Base-by-base conservation (phyloP, 2,113 vertebrate genomes). In the Pterophyllum scalare region DNA sequence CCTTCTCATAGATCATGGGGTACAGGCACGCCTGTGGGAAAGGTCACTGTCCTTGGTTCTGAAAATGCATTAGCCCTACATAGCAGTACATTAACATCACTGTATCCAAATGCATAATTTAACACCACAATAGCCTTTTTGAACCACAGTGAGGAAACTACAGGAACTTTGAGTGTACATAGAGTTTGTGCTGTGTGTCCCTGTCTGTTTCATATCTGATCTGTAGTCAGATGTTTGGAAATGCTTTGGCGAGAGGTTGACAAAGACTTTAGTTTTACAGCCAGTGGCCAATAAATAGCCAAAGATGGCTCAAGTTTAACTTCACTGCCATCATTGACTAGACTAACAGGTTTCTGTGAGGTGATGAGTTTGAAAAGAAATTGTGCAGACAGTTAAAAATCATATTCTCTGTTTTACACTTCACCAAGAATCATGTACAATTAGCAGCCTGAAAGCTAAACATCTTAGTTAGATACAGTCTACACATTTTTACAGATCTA, bases 401-500 rank as follows among this genome's bases (percentile, higher is more conserved):
- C 22, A 35, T 8, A 9, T 43, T 49, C 56, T 83, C 59, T 75
- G 77, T 70, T 72, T 72, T 72, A 72, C 67, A 72, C 67, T 72
- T 72, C 46, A 72, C 46, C 3, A 31, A 72, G 26, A 54, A 52
- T 72, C 46, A 17, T 54, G 67, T 31, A 54, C 67, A 52, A 54
- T 11, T 31, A 5, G 46, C 26, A 13, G 28, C 67, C 26, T 31
- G 67, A 72, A 52, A 26, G 46, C 4, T 72, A 3, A 72, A 52
- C 65, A 49, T 10, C 1, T 70, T 52, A 14, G 3, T 15, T 46
- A 15, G 7, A 52, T 6, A 52, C 17, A 6, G 5, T 52, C 49
- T 52, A 31, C 59, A 19, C n/a, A 54, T 26, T 74, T 46, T 75
- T 70, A 22, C 19, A 20, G 12, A 52, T 81, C 11, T 62, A 52